phyloP scores from a whole-genome alignment of 2,113 vertebrate genomes.

The Lophura nycthemera region DNA sequence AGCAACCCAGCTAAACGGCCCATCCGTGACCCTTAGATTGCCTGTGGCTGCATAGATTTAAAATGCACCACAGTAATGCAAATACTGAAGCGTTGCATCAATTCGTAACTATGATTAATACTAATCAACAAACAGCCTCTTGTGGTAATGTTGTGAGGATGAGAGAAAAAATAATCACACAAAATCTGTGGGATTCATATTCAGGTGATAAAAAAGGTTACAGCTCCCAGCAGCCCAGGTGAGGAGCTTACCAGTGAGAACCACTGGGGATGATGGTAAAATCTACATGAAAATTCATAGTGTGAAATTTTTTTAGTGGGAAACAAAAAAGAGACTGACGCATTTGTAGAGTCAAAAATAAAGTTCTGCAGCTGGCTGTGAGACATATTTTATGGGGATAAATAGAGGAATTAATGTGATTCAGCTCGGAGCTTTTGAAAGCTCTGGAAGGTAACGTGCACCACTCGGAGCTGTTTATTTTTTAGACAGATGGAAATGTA shows the following conservation, averaged over 20 bases:
- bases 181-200: neutral
- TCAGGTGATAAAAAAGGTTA: neutral
- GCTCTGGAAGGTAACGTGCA: neutral
- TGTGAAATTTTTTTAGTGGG: neutral
- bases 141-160: neutral
- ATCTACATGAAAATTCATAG: neutral
- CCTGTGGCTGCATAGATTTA: accelerated
- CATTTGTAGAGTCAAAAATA: neutral
- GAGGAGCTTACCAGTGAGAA: neutral
- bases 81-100: neutral
- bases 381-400: neutral
- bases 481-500: too few species aligned
- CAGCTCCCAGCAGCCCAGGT: neutral
- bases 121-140: neutral
- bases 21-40: neutral
- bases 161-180: neutral
- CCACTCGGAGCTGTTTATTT: neutral
- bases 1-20: neutral
- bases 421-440: neutral
- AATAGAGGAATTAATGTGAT: neutral
- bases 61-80: neutral
- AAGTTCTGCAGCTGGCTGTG: neutral
- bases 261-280: neutral
- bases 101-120: neutral
- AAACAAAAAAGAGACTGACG: neutral